These are phyloP conservation scores for Caerostris extrusa DNA, from an alignment of 1,140 invertebrate genomes.

Conservation along the genomic window DNA sequence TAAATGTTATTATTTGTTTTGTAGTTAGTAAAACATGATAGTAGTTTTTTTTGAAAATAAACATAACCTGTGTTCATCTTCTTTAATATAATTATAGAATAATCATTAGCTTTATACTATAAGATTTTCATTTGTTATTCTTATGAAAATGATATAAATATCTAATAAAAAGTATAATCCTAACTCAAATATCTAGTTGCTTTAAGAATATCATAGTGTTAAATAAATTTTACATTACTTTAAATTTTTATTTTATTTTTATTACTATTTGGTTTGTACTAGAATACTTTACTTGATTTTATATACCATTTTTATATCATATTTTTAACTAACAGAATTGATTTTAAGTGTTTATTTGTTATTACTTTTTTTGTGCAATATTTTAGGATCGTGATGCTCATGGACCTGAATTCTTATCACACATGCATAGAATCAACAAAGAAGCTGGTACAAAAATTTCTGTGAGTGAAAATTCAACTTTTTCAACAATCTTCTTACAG, in stretches of 20 bases:
- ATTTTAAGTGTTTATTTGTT: neutral
- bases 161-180: too few species aligned
- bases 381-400: slow-evolving; percentile 91
- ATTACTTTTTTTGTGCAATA: neutral
- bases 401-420: slow-evolving; percentile 95
- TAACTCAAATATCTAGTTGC: neutral
- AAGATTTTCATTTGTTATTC: too few species aligned
- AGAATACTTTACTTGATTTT: too few species aligned
- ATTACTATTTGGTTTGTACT: neutral
- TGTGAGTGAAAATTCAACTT: slow-evolving; percentile 82
- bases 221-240: neutral
- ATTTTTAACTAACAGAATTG: too few species aligned
- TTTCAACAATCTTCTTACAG: neutral
- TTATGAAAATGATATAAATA: too few species aligned
- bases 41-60: too few species aligned
- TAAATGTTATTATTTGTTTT: too few species aligned
- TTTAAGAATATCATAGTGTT: neutral
- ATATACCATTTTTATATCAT: too few species aligned
- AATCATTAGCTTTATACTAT: too few species aligned
- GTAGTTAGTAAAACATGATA: too few species aligned
- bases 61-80: too few species aligned
- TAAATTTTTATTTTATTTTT: neutral
- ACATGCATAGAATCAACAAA: slow-evolving; percentile 96
- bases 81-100: too few species aligned
- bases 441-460: slow-evolving; percentile 94